Percentiles rank a stretch among this genome's conserved stretches.
phyloP scores from a whole-genome alignment of 1,140 invertebrate species.

The Drosophila suzukii region DNA sequence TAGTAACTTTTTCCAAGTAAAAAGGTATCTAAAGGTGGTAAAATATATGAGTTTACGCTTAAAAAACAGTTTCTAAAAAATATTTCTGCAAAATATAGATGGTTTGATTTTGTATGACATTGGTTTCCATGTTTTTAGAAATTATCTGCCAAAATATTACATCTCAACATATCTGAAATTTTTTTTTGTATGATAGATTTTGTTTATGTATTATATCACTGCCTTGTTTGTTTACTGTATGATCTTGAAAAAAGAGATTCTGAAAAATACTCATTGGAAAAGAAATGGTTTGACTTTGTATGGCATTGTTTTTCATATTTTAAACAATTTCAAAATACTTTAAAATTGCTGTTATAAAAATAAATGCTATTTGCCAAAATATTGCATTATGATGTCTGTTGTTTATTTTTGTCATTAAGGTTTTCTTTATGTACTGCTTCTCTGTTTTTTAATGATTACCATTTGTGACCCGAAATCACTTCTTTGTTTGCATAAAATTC shows the following conservation, averaged over 20 bases:
- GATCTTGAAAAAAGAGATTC: too few species aligned
- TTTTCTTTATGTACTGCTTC: slow-evolving; percentile 11
- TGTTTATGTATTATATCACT: too few species aligned
- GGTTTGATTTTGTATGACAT: too few species aligned
- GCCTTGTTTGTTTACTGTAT: too few species aligned
- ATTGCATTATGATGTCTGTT: background rate
- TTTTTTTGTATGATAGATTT: too few species aligned
- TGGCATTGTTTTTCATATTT: too few species aligned
- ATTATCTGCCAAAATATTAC: background rate
- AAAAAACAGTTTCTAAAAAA: background rate
- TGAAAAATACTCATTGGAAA: too few species aligned
- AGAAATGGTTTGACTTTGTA: too few species aligned
- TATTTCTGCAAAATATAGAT: too few species aligned
- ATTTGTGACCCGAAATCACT: slow-evolving; percentile 28
- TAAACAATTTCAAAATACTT: background rate
- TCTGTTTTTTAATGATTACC: slow-evolving; percentile 35
- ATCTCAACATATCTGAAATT: too few species aligned
- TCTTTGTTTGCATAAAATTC: slow-evolving; percentile 23
- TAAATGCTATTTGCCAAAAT: background rate
- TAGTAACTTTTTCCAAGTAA: background rate
- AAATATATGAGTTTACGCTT: too few species aligned
- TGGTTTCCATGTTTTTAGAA: too few species aligned
- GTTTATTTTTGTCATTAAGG: background rate
- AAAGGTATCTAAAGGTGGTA: background rate
- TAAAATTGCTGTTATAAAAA: background rate